Base-by-base conservation (phyloP, 1,140 invertebrate species). In the Manduca sexta region DNA sequence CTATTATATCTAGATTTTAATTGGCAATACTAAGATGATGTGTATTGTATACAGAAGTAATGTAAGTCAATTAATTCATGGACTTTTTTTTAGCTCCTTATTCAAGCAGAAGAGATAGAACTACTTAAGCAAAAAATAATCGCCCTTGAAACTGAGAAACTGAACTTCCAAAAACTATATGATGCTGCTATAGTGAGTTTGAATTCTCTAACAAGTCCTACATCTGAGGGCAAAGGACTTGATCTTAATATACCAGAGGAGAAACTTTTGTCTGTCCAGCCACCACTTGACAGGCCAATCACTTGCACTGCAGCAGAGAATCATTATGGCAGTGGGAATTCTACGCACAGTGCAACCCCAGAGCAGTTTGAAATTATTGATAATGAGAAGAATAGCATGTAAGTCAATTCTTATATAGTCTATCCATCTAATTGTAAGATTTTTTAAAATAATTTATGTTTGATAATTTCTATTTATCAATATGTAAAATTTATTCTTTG, bases 61-160 rank as follows among this genome's bases (percentile, higher is more conserved):
- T 31, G 8, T 6, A 30, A 6, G 29, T 6, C 11, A 6, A 30
- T 6, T 30, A 30, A 6, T 30, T 6, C 29, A 11, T 31, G 30
- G 30, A 30, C 15, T 37, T 29, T 30, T 48, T 54, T 51, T 40
- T 60, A 83, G 79, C 52, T 83, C 29, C 55, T 81, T 56, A 71
- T 78, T 14, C 80, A 89, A 80, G 79, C 79, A 4, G 86, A 87
- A 74, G 88, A 90, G 61, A 87, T 90, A 49, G 84, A 88, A 56
- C 63, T 85, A 49, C 71, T 90, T 5, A 88, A 88, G 64, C 82
- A 88, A 49, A 88, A 89, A 69, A 75, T 87, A 49, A 72, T 78
- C 33, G 65, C 73, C 16, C 65, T 90, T 38, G 88, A 90, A 56
- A 87, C 87, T 17, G 89, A 90, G 47, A 90, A 89, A 64, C 62